phyloP scores from a whole-genome alignment of 1,140 invertebrate species.

The Aphelenchoides fujianensis region DNA sequence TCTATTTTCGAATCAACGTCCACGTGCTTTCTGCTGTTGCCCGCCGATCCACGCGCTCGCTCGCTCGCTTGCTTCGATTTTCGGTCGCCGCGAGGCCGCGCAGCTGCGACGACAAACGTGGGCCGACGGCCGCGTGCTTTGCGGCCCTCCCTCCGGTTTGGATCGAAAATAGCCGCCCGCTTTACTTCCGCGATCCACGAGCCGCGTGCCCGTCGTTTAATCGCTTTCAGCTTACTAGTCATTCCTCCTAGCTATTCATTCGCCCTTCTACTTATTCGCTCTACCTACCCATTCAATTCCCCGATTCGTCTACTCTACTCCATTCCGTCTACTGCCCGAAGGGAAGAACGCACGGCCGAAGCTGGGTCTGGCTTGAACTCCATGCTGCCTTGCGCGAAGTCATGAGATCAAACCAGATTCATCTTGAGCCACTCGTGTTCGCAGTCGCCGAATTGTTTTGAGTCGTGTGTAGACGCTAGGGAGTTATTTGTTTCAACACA shows the following conservation, averaged over 20 bases:
- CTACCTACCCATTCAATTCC: not conserved
- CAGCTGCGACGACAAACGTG: no score
- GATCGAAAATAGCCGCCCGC: no score
- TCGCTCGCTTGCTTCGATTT: no score
- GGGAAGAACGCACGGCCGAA: not conserved
- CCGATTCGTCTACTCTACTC: not conserved
- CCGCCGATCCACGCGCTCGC: no score
- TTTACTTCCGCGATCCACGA: not conserved
- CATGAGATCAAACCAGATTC: conserved; percentile 21
- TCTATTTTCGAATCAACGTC: no score
- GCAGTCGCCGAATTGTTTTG: not conserved
- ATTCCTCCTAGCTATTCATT: not conserved
- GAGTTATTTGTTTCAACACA: not conserved
- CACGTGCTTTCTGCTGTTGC: no score
- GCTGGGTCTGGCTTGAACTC: conserved; percentile 5
- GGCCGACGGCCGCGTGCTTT: no score
- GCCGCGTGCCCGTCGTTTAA: not conserved
- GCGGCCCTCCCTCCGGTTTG: no score
- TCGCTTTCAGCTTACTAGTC: not conserved
- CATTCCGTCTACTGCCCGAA: no score
- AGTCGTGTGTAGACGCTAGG: not conserved
- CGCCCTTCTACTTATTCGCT: not conserved
- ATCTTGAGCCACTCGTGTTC: not conserved
- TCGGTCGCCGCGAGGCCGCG: no score
- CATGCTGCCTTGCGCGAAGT: not conserved